A percentile compares a stretch with the other conserved stretches of the same genome.
Conservation (phyloP, 2,797 vertebrate genomes). For the Phrynocephalus guinanensis region DNA sequence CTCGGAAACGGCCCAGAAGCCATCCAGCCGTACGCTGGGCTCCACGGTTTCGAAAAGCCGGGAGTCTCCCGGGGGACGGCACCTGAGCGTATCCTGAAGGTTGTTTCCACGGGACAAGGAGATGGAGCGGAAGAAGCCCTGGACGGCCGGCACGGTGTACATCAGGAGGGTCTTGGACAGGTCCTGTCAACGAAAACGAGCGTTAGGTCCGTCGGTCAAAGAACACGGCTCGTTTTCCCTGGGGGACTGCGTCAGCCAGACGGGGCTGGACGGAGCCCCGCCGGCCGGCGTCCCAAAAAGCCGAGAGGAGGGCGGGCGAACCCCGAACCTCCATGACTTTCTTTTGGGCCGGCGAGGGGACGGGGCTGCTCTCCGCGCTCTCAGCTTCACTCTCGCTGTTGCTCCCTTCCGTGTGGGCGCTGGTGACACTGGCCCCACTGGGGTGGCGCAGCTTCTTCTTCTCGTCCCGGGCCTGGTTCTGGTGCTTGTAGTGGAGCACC, state of each 20-base stretch:
- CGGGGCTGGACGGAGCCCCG: no score
- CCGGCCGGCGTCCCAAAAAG: no score
- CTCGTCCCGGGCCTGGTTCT: constrained; percentile 93
- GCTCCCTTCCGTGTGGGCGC: constrained; percentile 91
- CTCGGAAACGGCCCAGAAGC: background rate
- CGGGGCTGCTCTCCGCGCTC: constrained; percentile 91
- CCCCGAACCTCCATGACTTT: constrained; percentile 89
- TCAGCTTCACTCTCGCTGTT: constrained; percentile 96
- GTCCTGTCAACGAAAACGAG: constrained; percentile 81
- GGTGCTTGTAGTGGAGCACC: constrained; percentile 97
- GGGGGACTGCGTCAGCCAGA: no score
- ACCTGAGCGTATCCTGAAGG: constrained; percentile 97
- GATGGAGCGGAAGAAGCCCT: constrained; percentile 98
- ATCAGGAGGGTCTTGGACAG: constrained; percentile 94
- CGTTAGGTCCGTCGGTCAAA: constrained; percentile 26
- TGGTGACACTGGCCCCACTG: constrained; percentile 90
- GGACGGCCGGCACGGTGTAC: constrained; percentile 98
- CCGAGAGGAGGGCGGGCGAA: background rate
- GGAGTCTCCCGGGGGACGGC: background rate
- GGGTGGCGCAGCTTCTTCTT: constrained; percentile 93
- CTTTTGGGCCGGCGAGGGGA: constrained; percentile 93
- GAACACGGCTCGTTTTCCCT: background rate
- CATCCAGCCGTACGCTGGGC: background rate
- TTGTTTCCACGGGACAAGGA: constrained; percentile 97
- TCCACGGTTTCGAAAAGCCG: background rate